These are phyloP conservation scores for Epirrhoe alternata DNA, from an alignment of 2,888 invertebrate species.

Conservation along the genomic window DNA sequence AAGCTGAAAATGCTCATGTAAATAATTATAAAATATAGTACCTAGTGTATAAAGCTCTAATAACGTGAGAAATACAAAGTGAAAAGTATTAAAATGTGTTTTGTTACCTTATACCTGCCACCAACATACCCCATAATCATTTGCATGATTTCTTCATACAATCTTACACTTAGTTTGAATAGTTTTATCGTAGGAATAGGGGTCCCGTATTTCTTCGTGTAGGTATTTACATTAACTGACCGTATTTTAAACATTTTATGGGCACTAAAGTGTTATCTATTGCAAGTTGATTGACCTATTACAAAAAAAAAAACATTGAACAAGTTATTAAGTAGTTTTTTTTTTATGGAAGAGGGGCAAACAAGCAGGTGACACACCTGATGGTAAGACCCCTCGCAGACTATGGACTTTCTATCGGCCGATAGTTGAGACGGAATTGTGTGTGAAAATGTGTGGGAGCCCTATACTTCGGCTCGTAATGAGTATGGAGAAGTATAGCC, in stretches of 20 bases:
- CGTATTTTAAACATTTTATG: conserved; percentile 47
- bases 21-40: conserved; percentile 73
- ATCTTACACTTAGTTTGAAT: neutral
- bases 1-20: conserved; percentile 84
- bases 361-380: too few species aligned
- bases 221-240: conserved; percentile 25
- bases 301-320: too few species aligned
- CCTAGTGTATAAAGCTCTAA: conserved; percentile 79
- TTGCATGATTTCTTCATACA: neutral
- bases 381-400: too few species aligned
- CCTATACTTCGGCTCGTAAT: too few species aligned
- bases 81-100: conserved; percentile 55
- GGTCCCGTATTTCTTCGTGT: conserved; percentile 56
- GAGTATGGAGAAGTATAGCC: too few species aligned
- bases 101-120: conserved; percentile 27
- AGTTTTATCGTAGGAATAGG: conserved; percentile 52
- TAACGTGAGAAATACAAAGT: conserved; percentile 81
- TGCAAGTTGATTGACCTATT: conserved; percentile 51
- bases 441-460: too few species aligned
- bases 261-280: conserved; percentile 37
- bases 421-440: too few species aligned
- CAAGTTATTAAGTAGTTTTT: too few species aligned
- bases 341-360: too few species aligned
- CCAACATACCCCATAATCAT: too few species aligned
- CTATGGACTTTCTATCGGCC: too few species aligned